Evolutionary conservation across 2,888 invertebrate genomes (phyloP).

Genomic region (Aleiodes alternator): DNA sequence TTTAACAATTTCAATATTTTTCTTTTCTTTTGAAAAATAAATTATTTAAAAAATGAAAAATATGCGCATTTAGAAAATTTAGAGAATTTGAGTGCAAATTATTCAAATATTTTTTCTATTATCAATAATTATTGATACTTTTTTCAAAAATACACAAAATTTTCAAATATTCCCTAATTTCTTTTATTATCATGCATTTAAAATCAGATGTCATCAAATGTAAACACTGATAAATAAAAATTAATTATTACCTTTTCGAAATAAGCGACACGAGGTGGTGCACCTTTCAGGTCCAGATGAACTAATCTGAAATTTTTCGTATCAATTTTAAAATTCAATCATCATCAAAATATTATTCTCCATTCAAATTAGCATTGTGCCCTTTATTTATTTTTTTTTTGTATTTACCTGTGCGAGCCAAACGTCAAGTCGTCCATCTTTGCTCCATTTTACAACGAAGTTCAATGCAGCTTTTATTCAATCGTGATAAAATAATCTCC

Average conservation of each 20-base stretch:
- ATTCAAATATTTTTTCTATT: too few relatives aligned
- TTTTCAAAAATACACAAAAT: too few relatives aligned
- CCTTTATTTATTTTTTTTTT: constrained; percentile 44
- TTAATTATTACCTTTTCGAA: constrained; percentile 76
- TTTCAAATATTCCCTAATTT: too few relatives aligned
- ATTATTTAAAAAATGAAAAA: too few relatives aligned
- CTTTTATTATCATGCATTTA: constrained; percentile 2
- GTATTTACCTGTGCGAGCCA: constrained; percentile 76
- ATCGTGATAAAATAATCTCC: background rate
- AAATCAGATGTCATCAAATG: constrained; percentile 24
- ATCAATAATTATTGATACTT: too few relatives aligned
- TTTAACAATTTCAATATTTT: too few relatives aligned
- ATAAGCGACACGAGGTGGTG: constrained; percentile 81
- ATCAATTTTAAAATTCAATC: constrained; percentile 30
- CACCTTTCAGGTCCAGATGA: constrained; percentile 86
- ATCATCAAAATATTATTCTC: constrained; percentile 41
- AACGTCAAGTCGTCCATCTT: constrained; percentile 76
- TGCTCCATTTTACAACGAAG: constrained; percentile 52
- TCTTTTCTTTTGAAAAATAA: too few relatives aligned
- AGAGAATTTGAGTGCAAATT: too few relatives aligned
- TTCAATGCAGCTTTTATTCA: constrained; percentile 32
- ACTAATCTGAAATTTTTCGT: constrained; percentile 76
- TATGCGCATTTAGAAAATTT: too few relatives aligned
- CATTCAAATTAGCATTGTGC: constrained; percentile 37
- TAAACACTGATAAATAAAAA: background rate